Base-by-base conservation (phyloP, 2,888 invertebrate species). In the Pandemis corylana region DNA sequence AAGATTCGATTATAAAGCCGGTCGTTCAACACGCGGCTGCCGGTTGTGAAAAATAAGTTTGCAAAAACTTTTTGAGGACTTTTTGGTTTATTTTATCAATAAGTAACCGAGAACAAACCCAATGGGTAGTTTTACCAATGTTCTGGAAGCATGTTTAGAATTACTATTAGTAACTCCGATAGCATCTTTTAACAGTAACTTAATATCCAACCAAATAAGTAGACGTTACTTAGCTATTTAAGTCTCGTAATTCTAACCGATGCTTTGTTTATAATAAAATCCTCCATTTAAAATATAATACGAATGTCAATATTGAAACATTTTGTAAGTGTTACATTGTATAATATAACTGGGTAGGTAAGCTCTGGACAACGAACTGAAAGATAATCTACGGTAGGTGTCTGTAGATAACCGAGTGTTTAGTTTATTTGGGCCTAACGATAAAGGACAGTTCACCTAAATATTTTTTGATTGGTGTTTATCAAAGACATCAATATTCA, bases 321-420 rank as follows among this genome's bases (percentile, higher is more conserved):
- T 59, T 59, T 59, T 12, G 10, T 28, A 59, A 20, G 28, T 12
- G 28, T 56, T 56, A 59, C 12, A 59, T 12, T n/a, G 15, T 15
- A 51, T 7, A 53, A 12, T 41, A 66, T 36, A 63, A 70, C 42
- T 71, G 53, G 62, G n/a, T 66, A 75, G 59, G 53, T 42, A 20
- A 62, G 36, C 46, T 62, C 70, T 66, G 69, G 74, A 66, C 67
- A 28, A 36, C 53, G 70, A 12, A 53, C 75, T 71, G 62, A 62
- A 75, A 62, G 70, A 75, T 75, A 75, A 71, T 66, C 70, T 74
- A 67, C 67, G 62, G 65, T 75, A 70, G 70, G 70, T 71, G 66
- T 56, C 53, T 75, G 70, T 74, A 69, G 74, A 74, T 74, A 74
- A 74, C 65, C 61, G 65, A 20, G 66, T 41, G 65, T 70, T 41